A percentile compares a stretch with the other conserved stretches of the same genome.
phyloP scores from a whole-genome alignment of 2,888 invertebrate species.

The Parnassius mnemosyne region DNA sequence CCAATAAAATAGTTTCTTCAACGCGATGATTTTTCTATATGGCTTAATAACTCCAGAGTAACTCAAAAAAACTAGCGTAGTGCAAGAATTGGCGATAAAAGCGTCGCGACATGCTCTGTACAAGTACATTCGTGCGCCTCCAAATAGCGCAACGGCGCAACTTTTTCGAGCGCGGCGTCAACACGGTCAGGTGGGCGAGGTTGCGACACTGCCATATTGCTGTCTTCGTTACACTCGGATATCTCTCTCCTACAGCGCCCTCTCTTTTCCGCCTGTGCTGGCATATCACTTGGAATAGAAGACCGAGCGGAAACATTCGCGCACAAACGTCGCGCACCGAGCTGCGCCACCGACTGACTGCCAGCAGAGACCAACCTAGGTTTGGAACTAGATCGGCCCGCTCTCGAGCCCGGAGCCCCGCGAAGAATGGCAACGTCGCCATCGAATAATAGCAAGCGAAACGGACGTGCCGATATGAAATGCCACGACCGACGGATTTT shows the following conservation, averaged over 20 bases:
- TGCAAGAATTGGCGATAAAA: slow-evolving; percentile 64
- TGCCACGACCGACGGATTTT: slow-evolving; percentile 67
- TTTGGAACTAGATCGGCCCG: slow-evolving; percentile 42
- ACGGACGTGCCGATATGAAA: slow-evolving; percentile 70
- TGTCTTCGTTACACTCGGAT: slow-evolving; percentile 48
- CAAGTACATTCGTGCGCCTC: slow-evolving; percentile 76
- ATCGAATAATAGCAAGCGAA: slow-evolving; percentile 63
- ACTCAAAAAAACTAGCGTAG: slow-evolving; percentile 42
- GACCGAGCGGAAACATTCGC: slow-evolving; percentile 63
- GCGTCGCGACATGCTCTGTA: slow-evolving; percentile 66
- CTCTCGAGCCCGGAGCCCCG: slow-evolving; percentile 51
- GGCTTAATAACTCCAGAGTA: slow-evolving; percentile 25
- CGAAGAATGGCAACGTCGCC: slow-evolving; percentile 70
- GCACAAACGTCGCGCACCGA: slow-evolving; percentile 78
- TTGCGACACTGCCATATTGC: slow-evolving; percentile 76
- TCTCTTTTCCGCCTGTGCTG: slow-evolving; percentile 62
- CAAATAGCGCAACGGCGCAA: slow-evolving; percentile 81
- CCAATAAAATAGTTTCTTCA: slow-evolving; percentile 42
- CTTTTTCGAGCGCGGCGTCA: slow-evolving; percentile 80
- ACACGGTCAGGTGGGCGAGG: slow-evolving; percentile 81
- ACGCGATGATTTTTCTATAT: neutral
- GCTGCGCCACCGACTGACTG: slow-evolving; percentile 79
- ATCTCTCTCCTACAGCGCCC: slow-evolving; percentile 44
- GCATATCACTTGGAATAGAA: slow-evolving; percentile 41
- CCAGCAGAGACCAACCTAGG: slow-evolving; percentile 49